Percentiles rank a stretch among this genome's conserved stretches.
Evolutionary conservation across 53 echinoderm and acorn worm species (phyloP).

Genomic region (Glandiceps talaboti): DNA sequence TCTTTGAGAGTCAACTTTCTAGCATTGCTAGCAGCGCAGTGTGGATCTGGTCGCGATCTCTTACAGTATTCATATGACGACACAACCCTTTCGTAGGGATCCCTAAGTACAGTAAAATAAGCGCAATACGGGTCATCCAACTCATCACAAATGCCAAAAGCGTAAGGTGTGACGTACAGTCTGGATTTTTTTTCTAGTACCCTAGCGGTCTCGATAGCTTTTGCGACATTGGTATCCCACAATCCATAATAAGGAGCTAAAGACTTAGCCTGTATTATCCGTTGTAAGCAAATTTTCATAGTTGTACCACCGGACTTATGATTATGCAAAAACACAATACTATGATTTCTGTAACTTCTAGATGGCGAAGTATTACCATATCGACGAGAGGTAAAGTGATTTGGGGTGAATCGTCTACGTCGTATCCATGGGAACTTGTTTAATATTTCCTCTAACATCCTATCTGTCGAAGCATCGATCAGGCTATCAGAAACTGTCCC

Average conservation of each 20-base stretch:
- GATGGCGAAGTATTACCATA: not conserved
- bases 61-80: conserved; percentile 73
- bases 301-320: conserved; percentile 84
- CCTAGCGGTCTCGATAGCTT: not conserved
- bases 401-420: not conserved
- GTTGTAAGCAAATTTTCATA: conserved; percentile 44
- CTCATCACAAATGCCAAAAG: conserved; percentile 68
- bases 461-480: too few relatives aligned
- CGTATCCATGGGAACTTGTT: not conserved
- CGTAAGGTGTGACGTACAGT: conserved; percentile 49
- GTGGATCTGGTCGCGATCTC: conserved; percentile 48
- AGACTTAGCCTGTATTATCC: conserved; percentile 18
- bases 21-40: conserved; percentile 43
- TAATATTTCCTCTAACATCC: not conserved
- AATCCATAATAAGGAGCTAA: conserved; percentile 19
- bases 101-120: conserved; percentile 69
- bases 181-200: not conserved
- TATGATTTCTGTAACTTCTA: not conserved
- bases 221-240: conserved; percentile 2
- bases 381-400: not conserved
- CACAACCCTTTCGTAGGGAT: conserved; percentile 65
- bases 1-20: conserved; percentile 49
- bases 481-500: too few relatives aligned
- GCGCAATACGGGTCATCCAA: conserved; percentile 31
- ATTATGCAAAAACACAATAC: conserved; percentile 61